These are phyloP conservation scores for Tragelaphus imberbis DNA, from an alignment of 2,113 vertebrate genomes.

Conservation along the genomic window DNA sequence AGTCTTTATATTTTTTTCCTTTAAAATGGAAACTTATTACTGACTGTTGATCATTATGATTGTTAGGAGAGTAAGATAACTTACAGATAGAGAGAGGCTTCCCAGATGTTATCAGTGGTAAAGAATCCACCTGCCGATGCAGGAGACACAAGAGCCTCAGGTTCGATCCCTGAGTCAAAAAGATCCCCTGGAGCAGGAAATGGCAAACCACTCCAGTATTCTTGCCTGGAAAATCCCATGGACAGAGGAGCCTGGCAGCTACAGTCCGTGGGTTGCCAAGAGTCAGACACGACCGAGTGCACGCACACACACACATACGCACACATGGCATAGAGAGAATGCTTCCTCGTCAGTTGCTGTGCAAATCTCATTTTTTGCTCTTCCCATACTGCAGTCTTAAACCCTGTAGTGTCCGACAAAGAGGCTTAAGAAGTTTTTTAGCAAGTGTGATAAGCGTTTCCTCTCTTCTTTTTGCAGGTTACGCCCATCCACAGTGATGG, in stretches of 20 bases:
- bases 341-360: not conserved
- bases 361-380: not conserved
- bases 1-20: not conserved
- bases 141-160: not conserved
- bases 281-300: too few species aligned
- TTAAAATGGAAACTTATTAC: not conserved
- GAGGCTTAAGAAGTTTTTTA: not conserved
- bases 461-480: conserved; percentile 66
- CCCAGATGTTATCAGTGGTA: not conserved
- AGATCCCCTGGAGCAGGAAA: not conserved
- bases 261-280: too few species aligned
- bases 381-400: not conserved
- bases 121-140: not conserved
- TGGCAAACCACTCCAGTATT: not conserved
- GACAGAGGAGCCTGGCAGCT: not conserved
- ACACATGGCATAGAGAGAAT: not conserved
- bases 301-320: too few species aligned
- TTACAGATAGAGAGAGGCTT: not conserved
- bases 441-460: not conserved
- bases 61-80: not conserved
- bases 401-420: not conserved
- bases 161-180: not conserved
- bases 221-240: not conserved
- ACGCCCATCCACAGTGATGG: conserved; percentile 86
- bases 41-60: not conserved